Percentiles rank a stretch among this genome's conserved stretches.
phyloP scores from a whole-genome alignment of 2,888 invertebrate species.

The Punctoribates punctum region DNA sequence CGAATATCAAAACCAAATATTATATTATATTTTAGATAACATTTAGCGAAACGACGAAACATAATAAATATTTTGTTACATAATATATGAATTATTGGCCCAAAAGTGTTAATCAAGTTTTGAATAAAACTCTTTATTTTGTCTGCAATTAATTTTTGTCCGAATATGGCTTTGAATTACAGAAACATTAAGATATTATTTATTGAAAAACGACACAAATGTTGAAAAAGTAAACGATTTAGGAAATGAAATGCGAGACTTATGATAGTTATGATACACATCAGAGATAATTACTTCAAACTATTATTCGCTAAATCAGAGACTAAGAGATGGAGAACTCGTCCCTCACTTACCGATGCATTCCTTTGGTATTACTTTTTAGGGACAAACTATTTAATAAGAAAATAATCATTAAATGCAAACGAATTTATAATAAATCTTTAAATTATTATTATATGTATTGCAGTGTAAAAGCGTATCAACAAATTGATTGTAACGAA shows the following conservation, averaged over 20 bases:
- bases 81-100: not conserved
- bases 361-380: not conserved
- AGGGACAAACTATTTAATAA: not conserved
- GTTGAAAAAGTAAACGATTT: not conserved
- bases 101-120: not conserved
- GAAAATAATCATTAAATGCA: not conserved
- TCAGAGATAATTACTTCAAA: not conserved
- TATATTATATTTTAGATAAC: not conserved
- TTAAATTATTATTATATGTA: not conserved
- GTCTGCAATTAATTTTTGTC: not conserved
- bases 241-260: not conserved
- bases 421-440: not conserved
- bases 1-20: not conserved
- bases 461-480: not conserved
- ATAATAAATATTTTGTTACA: conserved; percentile 17
- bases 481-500: conserved; percentile 18
- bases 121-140: not conserved
- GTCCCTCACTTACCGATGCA: not conserved
- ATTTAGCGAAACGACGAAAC: not conserved
- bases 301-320: not conserved
- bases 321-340: not conserved
- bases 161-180: not conserved
- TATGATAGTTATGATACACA: not conserved
- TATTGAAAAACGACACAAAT: conserved; percentile 11
- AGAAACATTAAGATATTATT: not conserved